These are phyloP conservation scores for Henricia sp. DNA, from an alignment of 53 echinoderm and acorn worm genomes.

Conservation along the genomic window DNA sequence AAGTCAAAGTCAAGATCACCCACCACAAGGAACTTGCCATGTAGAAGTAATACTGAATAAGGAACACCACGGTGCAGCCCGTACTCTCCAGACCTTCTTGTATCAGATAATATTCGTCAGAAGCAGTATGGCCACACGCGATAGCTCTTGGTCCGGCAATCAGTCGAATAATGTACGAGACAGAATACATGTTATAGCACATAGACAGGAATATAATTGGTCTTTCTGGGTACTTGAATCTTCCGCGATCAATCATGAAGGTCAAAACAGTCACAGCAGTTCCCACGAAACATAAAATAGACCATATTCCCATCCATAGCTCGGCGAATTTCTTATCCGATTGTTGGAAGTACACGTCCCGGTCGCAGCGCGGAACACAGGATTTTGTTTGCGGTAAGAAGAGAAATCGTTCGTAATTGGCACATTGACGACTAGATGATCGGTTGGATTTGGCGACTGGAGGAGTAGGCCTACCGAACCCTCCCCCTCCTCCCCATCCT, in stretches of 20 bases:
- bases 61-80: conserved; percentile 91
- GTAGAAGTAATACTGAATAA: conserved; percentile 98
- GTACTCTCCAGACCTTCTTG: conserved; percentile 95
- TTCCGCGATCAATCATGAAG: conserved; percentile 89
- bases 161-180: conserved; percentile 87
- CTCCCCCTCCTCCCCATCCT: background rate
- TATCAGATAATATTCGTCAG: conserved; percentile 77
- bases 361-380: conserved; percentile 88
- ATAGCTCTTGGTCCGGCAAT: conserved; percentile 79
- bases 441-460: conserved; percentile 35
- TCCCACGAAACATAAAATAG: conserved; percentile 89
- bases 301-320: conserved; percentile 99
- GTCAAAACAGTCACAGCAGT: conserved; percentile 91
- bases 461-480: background rate
- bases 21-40: conserved; percentile 99
- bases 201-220: conserved; percentile 97
- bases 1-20: conserved; percentile 95
- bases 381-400: conserved; percentile 77
- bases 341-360: conserved; percentile 87
- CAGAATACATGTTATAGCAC: conserved; percentile 96
- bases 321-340: conserved; percentile 91
- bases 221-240: conserved; percentile 93
- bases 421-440: conserved; percentile 38
- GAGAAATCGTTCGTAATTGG: conserved; percentile 81
- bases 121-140: conserved; percentile 80